Evolutionary conservation across 2,888 invertebrate species (phyloP).

Genomic region (Venustoraphidia nigricollis): DNA sequence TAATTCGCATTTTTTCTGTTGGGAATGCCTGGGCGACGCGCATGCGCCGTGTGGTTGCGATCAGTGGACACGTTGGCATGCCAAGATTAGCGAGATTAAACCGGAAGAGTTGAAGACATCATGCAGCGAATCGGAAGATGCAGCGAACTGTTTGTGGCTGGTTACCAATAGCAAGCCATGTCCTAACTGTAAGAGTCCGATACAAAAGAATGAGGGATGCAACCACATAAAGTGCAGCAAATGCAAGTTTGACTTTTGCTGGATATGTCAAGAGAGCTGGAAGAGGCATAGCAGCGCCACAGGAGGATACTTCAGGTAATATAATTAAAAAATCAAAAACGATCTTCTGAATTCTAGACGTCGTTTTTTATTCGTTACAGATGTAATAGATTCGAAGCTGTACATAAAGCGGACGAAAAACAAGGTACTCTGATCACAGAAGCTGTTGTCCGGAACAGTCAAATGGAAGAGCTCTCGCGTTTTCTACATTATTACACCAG

Average conservation of each 20-base stretch:
- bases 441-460: constrained; percentile 38
- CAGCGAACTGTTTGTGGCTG: constrained; percentile 49
- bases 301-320: constrained; percentile 45
- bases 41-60: constrained; percentile 52
- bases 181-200: constrained; percentile 53
- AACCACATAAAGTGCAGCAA: constrained; percentile 57
- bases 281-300: constrained; percentile 52
- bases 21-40: constrained; percentile 42
- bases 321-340: constrained; percentile 24
- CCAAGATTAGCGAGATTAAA: constrained; percentile 44
- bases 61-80: constrained; percentile 43
- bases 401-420: constrained; percentile 43
- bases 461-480: constrained; percentile 44
- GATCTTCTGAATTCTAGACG: background rate
- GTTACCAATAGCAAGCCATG: constrained; percentile 55
- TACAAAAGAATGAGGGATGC: constrained; percentile 57
- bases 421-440: constrained; percentile 38
- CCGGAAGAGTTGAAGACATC: constrained; percentile 40
- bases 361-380: background rate
- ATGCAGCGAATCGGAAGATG: constrained; percentile 38
- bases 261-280: constrained; percentile 58
- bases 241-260: constrained; percentile 58
- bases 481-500: constrained; percentile 50
- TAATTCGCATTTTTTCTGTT: constrained; percentile 54
- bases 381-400: constrained; percentile 41